Evolutionary conservation across 2,113 vertebrate species (phyloP), one percentile per base, ranked within the genome.

Genomic region (Tauraco erythrolophus): DNA sequence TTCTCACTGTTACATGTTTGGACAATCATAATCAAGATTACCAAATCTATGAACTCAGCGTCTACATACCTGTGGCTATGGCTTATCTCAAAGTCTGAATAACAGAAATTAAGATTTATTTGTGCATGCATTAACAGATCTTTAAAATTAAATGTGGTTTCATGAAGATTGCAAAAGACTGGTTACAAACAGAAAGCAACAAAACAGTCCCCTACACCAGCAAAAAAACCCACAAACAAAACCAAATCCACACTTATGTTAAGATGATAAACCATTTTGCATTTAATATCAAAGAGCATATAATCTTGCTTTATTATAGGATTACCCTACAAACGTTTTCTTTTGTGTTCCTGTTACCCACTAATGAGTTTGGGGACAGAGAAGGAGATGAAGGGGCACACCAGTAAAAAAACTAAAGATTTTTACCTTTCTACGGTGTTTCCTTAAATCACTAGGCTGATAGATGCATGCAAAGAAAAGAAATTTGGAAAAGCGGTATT

Each of bases 401-500:
- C 45, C 87, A 94, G 61, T 86, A 96, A 94, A 94, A 25, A 97
- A 94, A 77, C 94, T 96, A 15, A 96, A 96, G 87, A 82, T 30
- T 98, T 91, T 99, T 99, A 99, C 99, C 99, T 99, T 99, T 99
- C 99, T 99, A 98, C 99, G 99, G 88, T 99, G 99, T 95, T 99
- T 99, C 98, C 99, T 99, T 99, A 99, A 99, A 98, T 99, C 99
- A 95, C 99, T 99, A 99, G 99, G 99, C 99, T 99, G 99, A 98
- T 4, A 98, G 98, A 99, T 97, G 99, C 98, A 84, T 99, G 99
- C 97, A 97, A 98, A 98, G 96, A 97, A 96, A 98, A 93, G 84
- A 97, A 98, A 97, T 97, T 97, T 85, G 78, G 92, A 96, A 97
- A 94, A 98, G 91, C 79, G 78, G 76, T 96, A 81, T 97, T 98